Percentiles rank a stretch among this genome's conserved stretches.
Conservation (phyloP, 2,888 invertebrate species). For the Drosophila percnosoma region DNA sequence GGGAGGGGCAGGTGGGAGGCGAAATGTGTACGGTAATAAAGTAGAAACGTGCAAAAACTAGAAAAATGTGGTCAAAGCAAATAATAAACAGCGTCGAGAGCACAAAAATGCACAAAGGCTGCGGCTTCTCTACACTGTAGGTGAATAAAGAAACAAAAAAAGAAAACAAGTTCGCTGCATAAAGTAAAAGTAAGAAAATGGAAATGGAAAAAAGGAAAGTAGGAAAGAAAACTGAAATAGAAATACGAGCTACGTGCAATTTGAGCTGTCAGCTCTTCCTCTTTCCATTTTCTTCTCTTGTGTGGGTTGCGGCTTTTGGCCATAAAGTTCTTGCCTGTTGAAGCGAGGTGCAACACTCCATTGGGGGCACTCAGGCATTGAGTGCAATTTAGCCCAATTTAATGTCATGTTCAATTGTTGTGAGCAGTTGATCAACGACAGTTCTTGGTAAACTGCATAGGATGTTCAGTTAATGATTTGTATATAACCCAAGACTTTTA, state of each 20-base stretch:
- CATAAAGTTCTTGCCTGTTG: slow-evolving; percentile 74
- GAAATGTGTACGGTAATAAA: slow-evolving; percentile 72
- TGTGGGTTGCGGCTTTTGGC: slow-evolving; percentile 72
- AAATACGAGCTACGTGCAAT: slow-evolving; percentile 72
- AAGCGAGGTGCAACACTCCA: slow-evolving; percentile 47
- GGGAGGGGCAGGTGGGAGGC: slow-evolving; percentile 2
- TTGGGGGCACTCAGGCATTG: slow-evolving; percentile 44
- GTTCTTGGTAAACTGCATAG: background rate
- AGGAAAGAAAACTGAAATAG: slow-evolving; percentile 32
- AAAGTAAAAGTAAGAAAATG: slow-evolving; percentile 28
- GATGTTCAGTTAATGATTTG: background rate
- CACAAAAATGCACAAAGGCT: slow-evolving; percentile 66
- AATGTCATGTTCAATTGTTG: background rate
- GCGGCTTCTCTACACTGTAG: slow-evolving; percentile 1
- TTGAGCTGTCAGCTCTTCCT: slow-evolving; percentile 68
- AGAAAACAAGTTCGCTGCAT: slow-evolving; percentile 11
- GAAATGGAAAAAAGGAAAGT: slow-evolving; percentile 26
- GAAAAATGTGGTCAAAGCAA: slow-evolving; percentile 75
- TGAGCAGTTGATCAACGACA: background rate
- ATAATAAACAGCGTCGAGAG: slow-evolving; percentile 70
- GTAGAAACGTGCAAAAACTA: slow-evolving; percentile 79
- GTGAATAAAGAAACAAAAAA: slow-evolving; percentile 6
- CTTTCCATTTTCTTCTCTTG: slow-evolving; percentile 17
- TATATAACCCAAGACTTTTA: background rate
- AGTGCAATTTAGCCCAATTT: background rate